A percentile compares a stretch with the other conserved stretches of the same genome.
Conservation (phyloP, 1,140 invertebrate species). For the Platorchestia sp. region DNA sequence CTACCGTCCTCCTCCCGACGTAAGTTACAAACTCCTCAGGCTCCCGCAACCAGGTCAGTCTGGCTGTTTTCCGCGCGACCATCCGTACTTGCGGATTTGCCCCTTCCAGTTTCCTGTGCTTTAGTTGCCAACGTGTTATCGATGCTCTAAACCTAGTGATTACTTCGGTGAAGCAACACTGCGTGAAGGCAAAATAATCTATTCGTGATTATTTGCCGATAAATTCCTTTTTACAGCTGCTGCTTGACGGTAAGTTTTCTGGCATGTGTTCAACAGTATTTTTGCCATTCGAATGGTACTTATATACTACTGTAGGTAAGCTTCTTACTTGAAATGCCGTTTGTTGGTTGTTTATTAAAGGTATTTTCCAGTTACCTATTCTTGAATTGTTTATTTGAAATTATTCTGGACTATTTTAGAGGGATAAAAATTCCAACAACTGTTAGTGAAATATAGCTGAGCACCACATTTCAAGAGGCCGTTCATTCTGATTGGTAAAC, state of each 20-base stretch:
- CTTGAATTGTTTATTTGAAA: too few species aligned
- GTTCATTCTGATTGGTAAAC: neutral
- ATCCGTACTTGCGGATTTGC: neutral
- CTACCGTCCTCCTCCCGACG: conserved; percentile 17
- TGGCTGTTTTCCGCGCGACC: neutral
- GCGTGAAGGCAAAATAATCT: neutral
- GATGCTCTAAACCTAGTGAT: neutral
- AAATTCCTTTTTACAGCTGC: neutral
- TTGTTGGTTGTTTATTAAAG: neutral
- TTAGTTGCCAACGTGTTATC: neutral
- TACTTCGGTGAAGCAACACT: neutral
- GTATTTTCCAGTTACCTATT: too few species aligned
- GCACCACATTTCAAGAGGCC: neutral
- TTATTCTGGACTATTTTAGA: too few species aligned
- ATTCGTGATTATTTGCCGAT: neutral
- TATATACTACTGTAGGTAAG: too few species aligned
- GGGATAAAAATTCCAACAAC: neutral
- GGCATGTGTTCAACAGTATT: neutral
- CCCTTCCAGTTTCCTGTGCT: neutral
- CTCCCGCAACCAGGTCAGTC: neutral
- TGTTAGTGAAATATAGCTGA: neutral
- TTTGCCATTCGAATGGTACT: neutral
- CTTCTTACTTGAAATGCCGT: neutral
- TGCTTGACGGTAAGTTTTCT: neutral
- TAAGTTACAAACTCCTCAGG: neutral